A percentile compares a stretch with the other conserved stretches of the same genome.
These are phyloP conservation scores for Druceiella hillmani DNA, from an alignment of 2,888 invertebrate species.

Conservation along the genomic window DNA sequence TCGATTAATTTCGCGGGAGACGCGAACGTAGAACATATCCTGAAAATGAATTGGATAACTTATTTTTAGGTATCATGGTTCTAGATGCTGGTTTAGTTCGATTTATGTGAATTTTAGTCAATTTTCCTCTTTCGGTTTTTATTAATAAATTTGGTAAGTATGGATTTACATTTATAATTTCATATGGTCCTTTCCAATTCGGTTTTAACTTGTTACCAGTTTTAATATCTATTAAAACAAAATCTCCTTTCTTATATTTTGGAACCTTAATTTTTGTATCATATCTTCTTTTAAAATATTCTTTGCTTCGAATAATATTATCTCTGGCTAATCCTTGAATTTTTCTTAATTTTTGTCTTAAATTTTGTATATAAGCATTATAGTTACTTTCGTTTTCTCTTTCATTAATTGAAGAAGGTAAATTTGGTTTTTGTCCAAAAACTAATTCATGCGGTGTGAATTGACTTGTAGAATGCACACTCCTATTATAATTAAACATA, in stretches of 20 bases:
- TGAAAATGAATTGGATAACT: neutral
- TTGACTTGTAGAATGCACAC: conserved; percentile 27
- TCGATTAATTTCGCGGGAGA: neutral
- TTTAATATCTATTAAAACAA: conserved; percentile 15
- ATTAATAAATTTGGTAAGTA: conserved; percentile 14
- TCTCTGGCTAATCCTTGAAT: conserved; percentile 18
- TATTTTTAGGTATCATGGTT: too few species aligned
- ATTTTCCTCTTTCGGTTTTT: conserved; percentile 13
- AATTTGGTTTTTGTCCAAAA: conserved; percentile 25
- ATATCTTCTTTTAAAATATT: conserved; percentile 20
- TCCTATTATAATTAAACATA: conserved; percentile 28
- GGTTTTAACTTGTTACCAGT: conserved; percentile 13
- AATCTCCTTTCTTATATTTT: conserved; percentile 16
- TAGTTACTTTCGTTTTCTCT: conserved; percentile 20
- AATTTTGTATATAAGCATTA: conserved; percentile 20
- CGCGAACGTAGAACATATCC: neutral
- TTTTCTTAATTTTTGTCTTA: conserved; percentile 22
- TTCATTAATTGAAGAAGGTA: conserved; percentile 21
- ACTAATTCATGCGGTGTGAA: conserved; percentile 28
- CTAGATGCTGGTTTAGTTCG: conserved; percentile 12
- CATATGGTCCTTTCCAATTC: conserved; percentile 17
- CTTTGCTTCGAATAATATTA: conserved; percentile 21
- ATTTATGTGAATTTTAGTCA: conserved; percentile 13
- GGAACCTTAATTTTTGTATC: conserved; percentile 10
- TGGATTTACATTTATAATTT: conserved; percentile 15